Base-by-base conservation (phyloP, 1,140 invertebrate genomes). In the Tribolium castaneum region DNA sequence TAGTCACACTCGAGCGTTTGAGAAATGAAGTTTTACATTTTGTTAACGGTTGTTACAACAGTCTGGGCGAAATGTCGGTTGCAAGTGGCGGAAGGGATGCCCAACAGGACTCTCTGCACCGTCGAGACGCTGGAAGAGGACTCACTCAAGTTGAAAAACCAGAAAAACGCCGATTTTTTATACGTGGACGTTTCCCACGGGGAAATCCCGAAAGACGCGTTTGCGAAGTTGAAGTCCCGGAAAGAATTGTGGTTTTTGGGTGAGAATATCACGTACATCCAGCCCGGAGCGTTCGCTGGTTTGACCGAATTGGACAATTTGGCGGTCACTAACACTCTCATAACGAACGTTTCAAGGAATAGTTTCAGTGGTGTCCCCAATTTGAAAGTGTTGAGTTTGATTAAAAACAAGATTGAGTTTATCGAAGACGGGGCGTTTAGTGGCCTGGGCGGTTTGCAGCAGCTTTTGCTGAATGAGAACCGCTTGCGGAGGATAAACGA, bases 161-260 rank as follows among this genome's bases (percentile, higher is more conserved):
- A 66, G 12, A 66, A 66, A 35, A 66, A 66, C 1, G 25, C 59
- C 25, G 59, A 66, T 6, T 66, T 39, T 14, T 66, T 66, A 9
- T 66, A 66, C 59, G 30, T 66, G 1, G 59, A 66, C 14, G 59
- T 66, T 1, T 34, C 59, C n/a, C 45, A 66, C 30, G 59, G 59
- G 9, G 59, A 66, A 13, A 66, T 66, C 25, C 59, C 59, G 3
- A 66, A 66, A 14, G 59, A 66, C 14, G 30, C 59, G 10, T 66
- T 66, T 35, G 30, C 59, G 14, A 66, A 66, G 45, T 66, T 66
- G n/a, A 66, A 66, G 34, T 66, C 59, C 13, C 30, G 59, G 30
- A 50, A 52, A 51, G 71, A 73, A 52, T 39, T 73, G 12, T 73
- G 71, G 71, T 73, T 73, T 30, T 34, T 73, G 13, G 71, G 71